These are phyloP conservation scores for Pygmarrhopalites habei DNA, from an alignment of 1,140 invertebrate species.

Conservation along the genomic window DNA sequence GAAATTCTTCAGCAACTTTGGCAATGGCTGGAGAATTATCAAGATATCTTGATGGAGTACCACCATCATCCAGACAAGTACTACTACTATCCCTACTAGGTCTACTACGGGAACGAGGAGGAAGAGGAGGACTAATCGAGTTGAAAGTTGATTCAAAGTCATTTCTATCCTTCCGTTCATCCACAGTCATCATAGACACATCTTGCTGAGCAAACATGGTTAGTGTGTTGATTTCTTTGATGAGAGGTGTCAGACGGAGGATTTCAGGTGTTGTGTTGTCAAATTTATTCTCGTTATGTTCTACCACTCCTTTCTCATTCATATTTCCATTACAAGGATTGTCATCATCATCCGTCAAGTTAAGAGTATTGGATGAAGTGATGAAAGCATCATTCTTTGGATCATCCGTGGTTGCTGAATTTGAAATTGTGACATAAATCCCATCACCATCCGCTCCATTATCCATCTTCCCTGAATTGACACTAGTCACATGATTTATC, in stretches of 20 bases:
- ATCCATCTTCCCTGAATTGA: not conserved
- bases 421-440: slow-evolving; percentile 23
- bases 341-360: not conserved
- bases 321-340: not conserved
- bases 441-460: slow-evolving; percentile 10
- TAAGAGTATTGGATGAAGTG: slow-evolving; percentile 15
- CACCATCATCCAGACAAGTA: too few species aligned
- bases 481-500: too few species aligned
- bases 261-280: not conserved
- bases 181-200: too few species aligned
- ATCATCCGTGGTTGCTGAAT: slow-evolving; percentile 13
- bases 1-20: slow-evolving; percentile 23
- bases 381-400: slow-evolving; percentile 32
- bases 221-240: slow-evolving; percentile 31
- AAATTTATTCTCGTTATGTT: not conserved
- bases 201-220: slow-evolving; percentile 23
- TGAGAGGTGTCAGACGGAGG: slow-evolving; percentile 29
- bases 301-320: not conserved
- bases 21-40: not conserved
- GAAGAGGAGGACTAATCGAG: not conserved
- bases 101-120: not conserved
- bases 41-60: too few species aligned
- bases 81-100: too few species aligned
- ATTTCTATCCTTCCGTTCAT: too few species aligned
- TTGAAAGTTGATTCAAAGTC: too few species aligned